Percentiles rank a stretch among this genome's conserved stretches.
Evolutionary conservation across 2,888 invertebrate genomes (phyloP).

Genomic region (Druceiella hillmani): DNA sequence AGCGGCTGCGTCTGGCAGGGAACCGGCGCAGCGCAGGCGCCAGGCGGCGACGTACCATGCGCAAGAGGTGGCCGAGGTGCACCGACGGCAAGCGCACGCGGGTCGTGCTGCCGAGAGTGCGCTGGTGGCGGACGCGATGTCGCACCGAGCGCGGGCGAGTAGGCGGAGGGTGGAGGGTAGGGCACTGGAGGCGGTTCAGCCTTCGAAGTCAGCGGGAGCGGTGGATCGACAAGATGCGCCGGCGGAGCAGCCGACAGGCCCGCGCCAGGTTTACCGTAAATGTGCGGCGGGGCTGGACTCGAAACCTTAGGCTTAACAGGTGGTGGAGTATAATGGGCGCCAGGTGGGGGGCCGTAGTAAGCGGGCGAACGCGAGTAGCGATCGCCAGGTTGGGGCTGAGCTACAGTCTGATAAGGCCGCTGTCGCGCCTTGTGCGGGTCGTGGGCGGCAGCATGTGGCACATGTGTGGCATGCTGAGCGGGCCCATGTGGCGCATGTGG

Average conservation of each 20-base stretch:
- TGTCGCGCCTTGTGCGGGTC: slow-evolving; percentile 29
- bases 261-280: slow-evolving; percentile 58
- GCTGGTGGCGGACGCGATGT: slow-evolving; percentile 52
- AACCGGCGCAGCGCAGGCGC: slow-evolving; percentile 34
- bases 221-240: slow-evolving; percentile 40
- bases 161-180: slow-evolving; percentile 42
- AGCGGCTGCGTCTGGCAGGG: slow-evolving; percentile 72
- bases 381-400: slow-evolving; percentile 32
- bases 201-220: slow-evolving; percentile 57
- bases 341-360: slow-evolving; percentile 39
- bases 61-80: slow-evolving; percentile 30
- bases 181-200: slow-evolving; percentile 42
- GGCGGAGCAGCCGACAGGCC: slow-evolving; percentile 36
- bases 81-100: slow-evolving; percentile 36
- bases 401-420: slow-evolving; percentile 29
- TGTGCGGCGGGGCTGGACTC: slow-evolving; percentile 71
- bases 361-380: slow-evolving; percentile 41
- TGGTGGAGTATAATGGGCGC: slow-evolving; percentile 42
- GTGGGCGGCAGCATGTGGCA: slow-evolving; percentile 22
- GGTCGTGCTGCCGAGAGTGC: slow-evolving; percentile 49
- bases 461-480: slow-evolving; percentile 30
- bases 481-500: slow-evolving; percentile 32
- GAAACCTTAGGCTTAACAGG: slow-evolving; percentile 64
- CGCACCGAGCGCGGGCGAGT: slow-evolving; percentile 35
- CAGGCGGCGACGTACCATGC: slow-evolving; percentile 34